These are phyloP conservation scores for Drosophila neutralis DNA, from an alignment of 2,888 invertebrate species.

Conservation along the genomic window DNA sequence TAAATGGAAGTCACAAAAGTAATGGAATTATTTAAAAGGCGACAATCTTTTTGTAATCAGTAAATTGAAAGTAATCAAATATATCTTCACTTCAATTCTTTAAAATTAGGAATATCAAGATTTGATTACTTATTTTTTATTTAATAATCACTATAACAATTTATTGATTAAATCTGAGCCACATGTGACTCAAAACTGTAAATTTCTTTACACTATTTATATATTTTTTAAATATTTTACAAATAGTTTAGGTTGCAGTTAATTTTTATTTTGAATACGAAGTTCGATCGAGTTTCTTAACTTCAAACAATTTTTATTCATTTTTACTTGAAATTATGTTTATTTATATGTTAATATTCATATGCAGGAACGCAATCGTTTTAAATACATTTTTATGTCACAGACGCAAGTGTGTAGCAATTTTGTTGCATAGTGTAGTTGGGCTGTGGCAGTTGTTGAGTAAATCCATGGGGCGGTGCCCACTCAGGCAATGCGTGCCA, in stretches of 20 bases:
- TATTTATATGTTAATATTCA: too few relatives aligned
- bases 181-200: background rate
- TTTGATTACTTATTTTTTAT: background rate
- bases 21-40: background rate
- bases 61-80: background rate
- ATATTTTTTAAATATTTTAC: background rate
- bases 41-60: background rate
- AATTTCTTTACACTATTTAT: background rate
- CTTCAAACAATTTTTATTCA: background rate
- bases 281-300: background rate
- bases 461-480: conserved; percentile 29
- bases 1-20: background rate
- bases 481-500: conserved; percentile 65
- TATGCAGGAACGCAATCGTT: background rate
- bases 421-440: conserved; percentile 37
- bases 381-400: background rate
- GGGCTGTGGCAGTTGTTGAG: conserved; percentile 19
- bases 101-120: background rate
- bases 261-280: background rate
- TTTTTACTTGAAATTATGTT: background rate
- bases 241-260: background rate
- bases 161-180: background rate
- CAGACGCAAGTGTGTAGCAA: too few relatives aligned
- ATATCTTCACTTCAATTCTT: background rate
- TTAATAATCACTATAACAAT: background rate